Evolutionary conservation across 2,888 invertebrate genomes (phyloP), one percentile per base, ranked within the genome.

Genomic region (Tyria jacobaeae): DNA sequence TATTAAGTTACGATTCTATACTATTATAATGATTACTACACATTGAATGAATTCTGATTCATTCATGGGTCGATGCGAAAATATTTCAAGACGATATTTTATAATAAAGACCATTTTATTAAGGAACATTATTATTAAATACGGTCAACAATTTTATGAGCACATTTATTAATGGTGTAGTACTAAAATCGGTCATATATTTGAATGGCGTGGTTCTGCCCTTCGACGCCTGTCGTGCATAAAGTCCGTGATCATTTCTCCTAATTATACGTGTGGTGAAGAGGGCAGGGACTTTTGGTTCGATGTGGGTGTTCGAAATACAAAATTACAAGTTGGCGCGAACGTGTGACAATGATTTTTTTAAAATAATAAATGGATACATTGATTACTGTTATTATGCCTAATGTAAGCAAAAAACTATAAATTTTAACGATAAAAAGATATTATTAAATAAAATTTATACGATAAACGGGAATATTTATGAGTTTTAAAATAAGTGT

Each of bases 221-320:
- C 89, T 92, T 92, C 90, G 90, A 90, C 92, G 92, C 92, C 87
- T 91, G 91, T 91, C 91, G 88, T 81, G 89, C 86, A 87, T 89
- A 89, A 90, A 91, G 79, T 89, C 87, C 82, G 82, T 84, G 91
- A 90, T 90, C 92, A 86, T 89, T 90, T 87, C 89, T 88, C 88
- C 90, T 92, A 92, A 92, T 93, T 92, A 92, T 92, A 92, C 83
- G 88, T 89, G 78, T 82, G 84, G 78, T 80, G 81, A 81, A 80
- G 87, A 82, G 85, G 88, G 87, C 87, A 85, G 86, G 84, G 84
- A 79, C 81, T 85, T 85, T 85, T 73, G 73, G 85, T 76, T 77
- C 93, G 84, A 84, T 89, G 93, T 94, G 93, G 93, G 93, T 93
- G 93, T 93, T 92, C 93, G 85, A 90, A 90, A 89, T 89, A 86